phyloP scores from a whole-genome alignment of 2,797 vertebrate genomes.

The Coccyzus lansbergi region DNA sequence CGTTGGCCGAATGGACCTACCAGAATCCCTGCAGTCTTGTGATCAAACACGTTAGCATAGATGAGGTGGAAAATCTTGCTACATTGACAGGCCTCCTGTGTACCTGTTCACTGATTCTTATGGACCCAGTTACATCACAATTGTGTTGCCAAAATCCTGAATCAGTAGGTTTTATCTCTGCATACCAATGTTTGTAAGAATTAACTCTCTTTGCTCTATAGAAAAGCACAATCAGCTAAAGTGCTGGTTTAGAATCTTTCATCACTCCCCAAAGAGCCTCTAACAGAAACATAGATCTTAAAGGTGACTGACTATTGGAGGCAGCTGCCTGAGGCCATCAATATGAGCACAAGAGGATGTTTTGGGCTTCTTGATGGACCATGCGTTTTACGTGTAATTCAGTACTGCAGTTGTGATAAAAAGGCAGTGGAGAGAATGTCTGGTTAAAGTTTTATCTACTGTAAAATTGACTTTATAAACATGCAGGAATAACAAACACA shows the following conservation, averaged over 20 bases:
- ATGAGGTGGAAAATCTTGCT: not conserved
- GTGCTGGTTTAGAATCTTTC: not conserved
- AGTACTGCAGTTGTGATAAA: not conserved
- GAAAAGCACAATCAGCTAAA: not conserved
- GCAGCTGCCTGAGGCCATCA: not conserved
- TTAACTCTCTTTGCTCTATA: not conserved
- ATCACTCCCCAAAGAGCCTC: not conserved
- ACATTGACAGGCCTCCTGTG: not conserved
- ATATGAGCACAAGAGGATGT: not conserved
- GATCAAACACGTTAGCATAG: accelerated
- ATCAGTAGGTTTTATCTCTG: not conserved
- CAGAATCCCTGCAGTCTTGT: not conserved
- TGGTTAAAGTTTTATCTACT: not conserved
- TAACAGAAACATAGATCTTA: not conserved
- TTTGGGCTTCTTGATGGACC: not conserved
- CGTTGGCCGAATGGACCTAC: not conserved
- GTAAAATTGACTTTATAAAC: not conserved
- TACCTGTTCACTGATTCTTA: not conserved
- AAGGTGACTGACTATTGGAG: not conserved
- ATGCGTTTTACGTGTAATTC: not conserved
- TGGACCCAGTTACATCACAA: not conserved
- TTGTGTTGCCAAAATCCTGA: not conserved
- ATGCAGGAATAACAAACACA: not conserved
- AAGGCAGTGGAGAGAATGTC: not conserved
- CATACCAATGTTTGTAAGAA: not conserved